Percentiles rank a stretch among this genome's conserved stretches.
These are phyloP conservation scores for Hemibagrus guttatus DNA, from an alignment of 2,797 vertebrate genomes.

Conservation along the genomic window DNA sequence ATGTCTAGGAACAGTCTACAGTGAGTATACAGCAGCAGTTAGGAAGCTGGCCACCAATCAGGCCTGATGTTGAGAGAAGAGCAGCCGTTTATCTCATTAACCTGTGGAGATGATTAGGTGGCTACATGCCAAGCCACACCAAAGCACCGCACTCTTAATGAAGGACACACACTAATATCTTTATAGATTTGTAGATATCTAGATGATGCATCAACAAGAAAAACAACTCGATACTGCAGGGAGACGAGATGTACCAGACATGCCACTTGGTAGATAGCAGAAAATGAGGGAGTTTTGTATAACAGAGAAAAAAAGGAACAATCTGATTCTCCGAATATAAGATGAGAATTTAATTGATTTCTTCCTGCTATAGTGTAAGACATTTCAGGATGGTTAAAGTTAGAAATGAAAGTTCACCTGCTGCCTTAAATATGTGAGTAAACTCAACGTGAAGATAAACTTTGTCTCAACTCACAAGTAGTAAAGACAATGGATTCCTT, in stretches of 20 bases:
- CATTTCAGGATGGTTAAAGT: too few relatives aligned
- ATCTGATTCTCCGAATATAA: neutral
- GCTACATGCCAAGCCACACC: slow-evolving; percentile 31
- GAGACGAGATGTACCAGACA: slow-evolving; percentile 1
- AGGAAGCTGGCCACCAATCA: slow-evolving; percentile 31
- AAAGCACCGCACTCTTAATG: neutral
- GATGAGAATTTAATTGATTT: neutral
- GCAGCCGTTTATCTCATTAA: slow-evolving; percentile 43
- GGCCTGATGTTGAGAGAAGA: slow-evolving; percentile 24
- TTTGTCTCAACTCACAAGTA: too few relatives aligned
- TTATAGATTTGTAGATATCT: neutral
- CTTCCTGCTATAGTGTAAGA: neutral
- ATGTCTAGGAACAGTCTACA: neutral
- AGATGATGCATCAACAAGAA: neutral
- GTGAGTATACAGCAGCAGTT: slow-evolving; percentile 1
- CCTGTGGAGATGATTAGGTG: slow-evolving; percentile 36
- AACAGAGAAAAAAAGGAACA: neutral
- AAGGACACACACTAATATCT: neutral
- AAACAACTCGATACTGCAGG: neutral
- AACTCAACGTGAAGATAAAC: too few relatives aligned
- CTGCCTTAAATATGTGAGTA: too few relatives aligned
- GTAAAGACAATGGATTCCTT: too few relatives aligned
- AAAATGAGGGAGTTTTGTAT: neutral
- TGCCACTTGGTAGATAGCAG: neutral
- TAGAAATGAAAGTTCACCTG: too few relatives aligned